A percentile compares a stretch with the other conserved stretches of the same genome.
Evolutionary conservation across 2,797 vertebrate genomes (phyloP).

Genomic region (Rhodeus uyekii): DNA sequence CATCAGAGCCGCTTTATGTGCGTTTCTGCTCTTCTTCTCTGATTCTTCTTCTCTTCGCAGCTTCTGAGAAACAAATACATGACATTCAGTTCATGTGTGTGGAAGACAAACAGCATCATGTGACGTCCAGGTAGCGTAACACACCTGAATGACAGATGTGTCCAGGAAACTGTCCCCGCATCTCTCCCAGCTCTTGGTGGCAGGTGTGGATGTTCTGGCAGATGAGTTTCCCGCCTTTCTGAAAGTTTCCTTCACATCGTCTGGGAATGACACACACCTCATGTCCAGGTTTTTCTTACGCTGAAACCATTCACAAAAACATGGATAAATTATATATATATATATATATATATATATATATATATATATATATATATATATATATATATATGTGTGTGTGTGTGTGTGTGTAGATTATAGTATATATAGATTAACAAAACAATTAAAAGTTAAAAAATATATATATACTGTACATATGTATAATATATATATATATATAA

Average conservation of each 20-base stretch:
- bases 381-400: no score
- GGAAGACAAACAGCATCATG: not conserved
- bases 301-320: constrained; percentile 60
- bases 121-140: not conserved
- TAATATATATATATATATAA: no score
- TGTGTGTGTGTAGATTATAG: no score
- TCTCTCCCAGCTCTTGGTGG: constrained; percentile 79
- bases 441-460: no score
- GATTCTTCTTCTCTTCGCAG: constrained; percentile 61
- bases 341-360: not conserved
- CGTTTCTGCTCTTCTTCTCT: constrained; percentile 64
- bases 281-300: constrained; percentile 73
- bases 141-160: constrained; percentile 64
- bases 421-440: no score
- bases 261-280: constrained; percentile 75
- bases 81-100: not conserved
- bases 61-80: constrained; percentile 64
- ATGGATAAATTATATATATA: not conserved
- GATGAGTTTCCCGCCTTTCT: constrained; percentile 59
- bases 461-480: no score
- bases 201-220: constrained; percentile 62
- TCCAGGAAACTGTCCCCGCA: constrained; percentile 86
- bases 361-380: no score
- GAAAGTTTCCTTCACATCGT: constrained; percentile 62
- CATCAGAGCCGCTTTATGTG: constrained; percentile 65